phyloP scores from a whole-genome alignment of 2,113 vertebrate species.

The Tenebrosternarchus preto region DNA sequence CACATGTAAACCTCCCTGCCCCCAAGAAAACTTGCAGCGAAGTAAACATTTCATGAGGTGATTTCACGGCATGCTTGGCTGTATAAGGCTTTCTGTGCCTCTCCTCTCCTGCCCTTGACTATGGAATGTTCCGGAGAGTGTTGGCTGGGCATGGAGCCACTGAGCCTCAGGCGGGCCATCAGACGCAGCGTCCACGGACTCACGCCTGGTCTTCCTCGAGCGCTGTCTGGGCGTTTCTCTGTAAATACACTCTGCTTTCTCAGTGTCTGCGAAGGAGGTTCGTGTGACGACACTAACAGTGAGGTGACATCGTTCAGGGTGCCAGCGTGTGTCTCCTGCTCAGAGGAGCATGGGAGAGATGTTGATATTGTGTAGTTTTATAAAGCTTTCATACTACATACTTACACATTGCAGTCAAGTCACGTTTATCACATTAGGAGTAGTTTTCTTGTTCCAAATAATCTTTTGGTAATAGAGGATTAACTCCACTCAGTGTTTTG shows the following conservation, averaged over 20 bases:
- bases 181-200: conserved; percentile 53
- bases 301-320: not conserved
- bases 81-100: conserved; percentile 57
- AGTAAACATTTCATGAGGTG: conserved; percentile 26
- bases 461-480: no score
- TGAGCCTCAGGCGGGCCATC: conserved; percentile 62
- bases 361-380: not conserved
- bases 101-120: conserved; percentile 53
- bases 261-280: not conserved
- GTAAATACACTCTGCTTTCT: conserved; percentile 12
- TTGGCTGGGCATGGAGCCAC: conserved; percentile 71
- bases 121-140: conserved; percentile 69
- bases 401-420: no score
- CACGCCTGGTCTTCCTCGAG: conserved; percentile 39
- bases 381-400: no score
- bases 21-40: conserved; percentile 22
- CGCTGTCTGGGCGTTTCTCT: conserved; percentile 19
- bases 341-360: not conserved
- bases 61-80: conserved; percentile 21
- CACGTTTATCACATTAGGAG: no score
- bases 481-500: no score
- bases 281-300: not conserved
- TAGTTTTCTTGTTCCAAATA: no score
- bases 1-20: not conserved
- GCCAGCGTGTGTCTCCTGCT: no score